phyloP scores from a whole-genome alignment of 2,888 invertebrate genomes.

The Leptinotarsa peninsularis region DNA sequence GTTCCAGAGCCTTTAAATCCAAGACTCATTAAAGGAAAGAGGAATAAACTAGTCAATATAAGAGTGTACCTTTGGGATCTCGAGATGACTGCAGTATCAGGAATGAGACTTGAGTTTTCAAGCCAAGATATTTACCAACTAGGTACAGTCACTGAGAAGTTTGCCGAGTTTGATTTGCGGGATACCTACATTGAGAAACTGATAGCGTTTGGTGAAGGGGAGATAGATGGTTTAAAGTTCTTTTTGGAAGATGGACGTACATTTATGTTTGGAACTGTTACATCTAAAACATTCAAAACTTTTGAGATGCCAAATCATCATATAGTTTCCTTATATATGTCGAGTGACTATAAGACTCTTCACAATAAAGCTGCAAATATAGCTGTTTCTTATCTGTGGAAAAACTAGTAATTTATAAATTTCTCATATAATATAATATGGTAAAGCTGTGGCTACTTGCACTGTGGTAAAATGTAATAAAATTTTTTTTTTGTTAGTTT shows the following conservation, averaged over 20 bases:
- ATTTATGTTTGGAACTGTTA: slow-evolving; percentile 1
- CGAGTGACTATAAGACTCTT: slow-evolving; percentile 16
- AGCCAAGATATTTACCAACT: slow-evolving; percentile 6
- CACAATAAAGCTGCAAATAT: slow-evolving; percentile 27
- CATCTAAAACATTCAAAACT: slow-evolving; percentile 4
- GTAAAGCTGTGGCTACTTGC: no score
- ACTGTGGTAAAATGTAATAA: no score
- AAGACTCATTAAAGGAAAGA: slow-evolving; percentile 6
- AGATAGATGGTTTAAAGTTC: slow-evolving; percentile 17
- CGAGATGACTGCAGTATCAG: not conserved
- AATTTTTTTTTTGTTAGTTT: no score
- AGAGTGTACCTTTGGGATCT: not conserved
- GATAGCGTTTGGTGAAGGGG: slow-evolving; percentile 16
- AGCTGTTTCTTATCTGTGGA: slow-evolving; percentile 29
- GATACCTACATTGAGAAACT: slow-evolving; percentile 5
- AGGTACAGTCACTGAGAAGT: slow-evolving; percentile 9
- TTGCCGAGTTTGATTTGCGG: slow-evolving; percentile 7
- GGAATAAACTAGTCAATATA: not conserved
- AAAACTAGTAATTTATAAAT: not conserved
- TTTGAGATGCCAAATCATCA: slow-evolving; percentile 23
- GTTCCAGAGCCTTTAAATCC: slow-evolving; percentile 19
- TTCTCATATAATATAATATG: no score
- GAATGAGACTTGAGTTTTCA: not conserved
- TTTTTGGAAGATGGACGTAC: slow-evolving; percentile 2
- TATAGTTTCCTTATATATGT: slow-evolving; percentile 26